Evolutionary conservation across 92 coral and sea anemone species (phyloP), one percentile per base, ranked within the genome.

Genomic region (Montipora capitata): DNA sequence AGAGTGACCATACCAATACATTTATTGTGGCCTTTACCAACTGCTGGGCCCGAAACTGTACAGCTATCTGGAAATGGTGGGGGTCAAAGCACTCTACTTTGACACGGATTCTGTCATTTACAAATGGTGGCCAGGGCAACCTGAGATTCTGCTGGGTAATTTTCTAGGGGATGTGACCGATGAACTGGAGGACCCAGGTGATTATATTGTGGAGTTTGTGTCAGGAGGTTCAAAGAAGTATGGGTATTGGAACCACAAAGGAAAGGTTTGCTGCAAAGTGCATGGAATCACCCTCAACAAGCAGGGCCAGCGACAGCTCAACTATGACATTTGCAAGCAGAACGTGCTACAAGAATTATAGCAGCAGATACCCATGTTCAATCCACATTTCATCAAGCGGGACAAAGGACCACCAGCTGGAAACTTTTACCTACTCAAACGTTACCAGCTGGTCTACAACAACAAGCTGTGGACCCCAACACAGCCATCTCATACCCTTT

Each of bases 221-320:
- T 81, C 91, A 3, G 91, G 68, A 3, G 82, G 79, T 2, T 76
- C 91, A 2, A 51, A 88, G 52, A 88, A 88, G 39, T 88, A 88
- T 39, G 67, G 74, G 0, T 79, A 87, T 79, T 14, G 52, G 49
- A 27, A 87, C 86, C n/a, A 2, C 0, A 7, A 16, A 52, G 13
- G 35, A 27, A 27, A 27, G 91, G 74, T 1, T 49, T 68, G 6
- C 10, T 68, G 74, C 74, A 68, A 39, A 14, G 74, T 68, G 6
- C 71, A 40, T 9, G 68, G 81, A 5, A 17, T 16, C 57, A 42
- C 51, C 35, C 0, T 27, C 35, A 27, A 27, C 2, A 27, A 27
- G 35, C 35, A 27, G 35, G 35, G 35, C 35, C 35, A 27, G 35
- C 35, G 35, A 27, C 35, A 27, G 35, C 35, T 27, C 35, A 27